Evolutionary conservation across 2,888 invertebrate genomes (phyloP), one percentile per base, ranked within the genome.

Genomic region (Lysandra bellargus): DNA sequence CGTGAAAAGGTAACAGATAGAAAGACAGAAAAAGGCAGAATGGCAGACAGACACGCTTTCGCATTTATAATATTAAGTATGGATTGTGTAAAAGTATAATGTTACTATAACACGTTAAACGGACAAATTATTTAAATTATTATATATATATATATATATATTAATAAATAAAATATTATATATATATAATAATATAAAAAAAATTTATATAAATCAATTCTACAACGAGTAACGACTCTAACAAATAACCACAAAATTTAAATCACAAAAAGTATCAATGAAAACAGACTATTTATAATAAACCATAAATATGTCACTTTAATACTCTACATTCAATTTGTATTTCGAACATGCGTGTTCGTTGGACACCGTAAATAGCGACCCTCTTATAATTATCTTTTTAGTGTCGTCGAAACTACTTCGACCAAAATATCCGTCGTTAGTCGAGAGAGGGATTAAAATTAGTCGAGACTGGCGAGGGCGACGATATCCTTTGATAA

Each of bases 371-470:
- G 87, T 86, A 86, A 86, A 84, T 85, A 87, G 85, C 87, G 84
- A 86, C 84, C 87, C 88, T 57, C 86, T 83, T 87, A 87, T 89
- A 84, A 84, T 84, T 84, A 86, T 88, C 88, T 90, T 91, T 90
- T 88, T 88, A 88, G 87, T 86, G 87, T 87, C 89, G 87, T 88
- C 88, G 86, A 87, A 88, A 89, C 86, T 89, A 88, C 89, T 89
- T 88, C 87, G 83, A 85, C 90, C 87, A 90, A 93, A 92, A 92
- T 92, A 92, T 86, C 87, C 88, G 86, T 87, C 89, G 90, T 90
- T 89, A 89, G 88, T 86, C 86, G 86, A 83, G 85, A 87, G 87
- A 85, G 82, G 84, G 87, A 89, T 89, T 91, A 89, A 90, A 92
- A 92, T 92, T 92, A 91, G 90, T 90, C 87, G 87, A 86, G 87